These are phyloP conservation scores for Coptodon bakossiorum DNA, from an alignment of 2,113 vertebrate species.

Conservation along the genomic window DNA sequence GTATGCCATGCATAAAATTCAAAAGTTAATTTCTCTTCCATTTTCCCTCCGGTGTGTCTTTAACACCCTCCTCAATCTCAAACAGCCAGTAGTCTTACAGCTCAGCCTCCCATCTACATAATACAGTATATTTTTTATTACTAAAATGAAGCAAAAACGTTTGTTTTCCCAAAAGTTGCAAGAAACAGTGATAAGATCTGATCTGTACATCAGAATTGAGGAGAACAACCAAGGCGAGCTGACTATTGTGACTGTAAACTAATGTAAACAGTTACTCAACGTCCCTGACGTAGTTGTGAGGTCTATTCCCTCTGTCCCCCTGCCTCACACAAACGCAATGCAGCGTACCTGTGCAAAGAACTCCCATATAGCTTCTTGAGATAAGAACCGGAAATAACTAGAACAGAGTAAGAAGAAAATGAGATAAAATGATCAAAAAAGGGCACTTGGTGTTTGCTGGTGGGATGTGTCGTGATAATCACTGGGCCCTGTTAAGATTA, in stretches of 20 bases:
- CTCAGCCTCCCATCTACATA: background rate
- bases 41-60: background rate
- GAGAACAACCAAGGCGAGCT: background rate
- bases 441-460: background rate
- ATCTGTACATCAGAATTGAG: background rate
- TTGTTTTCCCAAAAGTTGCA: background rate
- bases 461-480: background rate
- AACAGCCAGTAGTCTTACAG: background rate
- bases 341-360: background rate
- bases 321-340: background rate
- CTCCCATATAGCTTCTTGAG: background rate
- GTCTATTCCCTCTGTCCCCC: background rate
- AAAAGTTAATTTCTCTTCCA: background rate
- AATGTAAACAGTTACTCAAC: slow-evolving; percentile 32
- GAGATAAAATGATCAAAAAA: background rate
- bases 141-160: background rate
- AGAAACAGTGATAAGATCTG: background rate
- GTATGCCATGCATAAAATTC: background rate
- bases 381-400: slow-evolving; percentile 6
- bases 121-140: background rate
- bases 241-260: background rate
- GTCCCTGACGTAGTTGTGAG: background rate
- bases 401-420: background rate
- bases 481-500: background rate
- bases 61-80: background rate